These are phyloP conservation scores for Tenthredo mesomela DNA, from an alignment of 2,888 invertebrate species.

Conservation along the genomic window DNA sequence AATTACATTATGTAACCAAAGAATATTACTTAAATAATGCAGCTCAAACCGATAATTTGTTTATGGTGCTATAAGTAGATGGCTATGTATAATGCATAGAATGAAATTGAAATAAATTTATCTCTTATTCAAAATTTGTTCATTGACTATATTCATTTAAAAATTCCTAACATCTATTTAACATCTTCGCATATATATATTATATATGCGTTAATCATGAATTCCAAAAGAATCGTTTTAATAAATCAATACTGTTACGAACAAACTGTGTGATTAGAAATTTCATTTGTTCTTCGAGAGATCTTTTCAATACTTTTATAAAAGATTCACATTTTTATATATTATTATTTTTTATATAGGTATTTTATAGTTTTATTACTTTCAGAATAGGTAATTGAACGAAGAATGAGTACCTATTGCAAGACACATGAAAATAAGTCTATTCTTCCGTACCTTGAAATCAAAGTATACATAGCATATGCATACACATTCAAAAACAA, in stretches of 20 bases:
- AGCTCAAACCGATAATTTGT: slow-evolving; percentile 1
- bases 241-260: slow-evolving; percentile 20
- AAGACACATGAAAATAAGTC: slow-evolving; percentile 12
- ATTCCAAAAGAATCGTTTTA: neutral
- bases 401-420: neutral
- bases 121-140: neutral
- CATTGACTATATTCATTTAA: neutral
- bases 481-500: neutral
- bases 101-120: slow-evolving; percentile 29
- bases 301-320: slow-evolving; percentile 7
- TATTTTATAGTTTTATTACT: slow-evolving; percentile 7
- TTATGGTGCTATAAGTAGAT: slow-evolving; percentile 11
- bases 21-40: slow-evolving; percentile 9
- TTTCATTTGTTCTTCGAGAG: neutral
- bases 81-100: neutral
- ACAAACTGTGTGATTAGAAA: neutral
- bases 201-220: neutral
- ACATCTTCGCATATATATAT: neutral
- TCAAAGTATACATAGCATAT: neutral
- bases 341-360: neutral
- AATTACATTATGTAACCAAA: slow-evolving; percentile 24
- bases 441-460: slow-evolving; percentile 3
- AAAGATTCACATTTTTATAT: neutral
- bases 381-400: slow-evolving; percentile 13
- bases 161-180: neutral